Evolutionary conservation across 1,140 invertebrate species (phyloP), one percentile per base, ranked within the genome.

Genomic region (Atta colombica): DNA sequence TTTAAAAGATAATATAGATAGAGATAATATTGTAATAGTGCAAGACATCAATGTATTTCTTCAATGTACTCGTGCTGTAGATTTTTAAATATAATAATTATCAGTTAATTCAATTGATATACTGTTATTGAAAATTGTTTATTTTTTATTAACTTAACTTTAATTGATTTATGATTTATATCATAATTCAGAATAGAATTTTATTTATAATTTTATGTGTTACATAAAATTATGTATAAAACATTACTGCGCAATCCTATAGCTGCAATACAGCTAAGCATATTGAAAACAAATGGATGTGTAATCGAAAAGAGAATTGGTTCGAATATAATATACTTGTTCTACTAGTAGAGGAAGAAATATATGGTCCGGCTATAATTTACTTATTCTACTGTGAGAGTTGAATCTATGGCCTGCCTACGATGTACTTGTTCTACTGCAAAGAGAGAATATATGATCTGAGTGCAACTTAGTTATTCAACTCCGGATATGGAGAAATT

Each of bases 341-440:
- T 82, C 68, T 68, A 60, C 35, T 60, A 18, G 68, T 28, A 49
- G 51, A 69, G 35, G 69, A 72, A 72, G 69, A 72, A 60, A 61
- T 82, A 72, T 72, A 71, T 58, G 66, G 66, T 74, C 80, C 35
- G 80, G 35, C 68, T 74, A 74, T 82, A 82, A 82, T 82, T 82
- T 82, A 82, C 80, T 82, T 82, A 82, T 58, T 82, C 80, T 49
- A 74, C 68, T 72, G 53, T 60, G 68, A 45, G 68, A 82, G 78
- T 82, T 61, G 66, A 72, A 82, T 72, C 68, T 53, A 74, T 18
- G 35, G 80, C 61, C 25, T 39, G 53, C 58, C 21, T 8, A 55
- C 68, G 68, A 82, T 60, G 68, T 82, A 74, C 80, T 82, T 82
- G 78, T 82, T 72, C 80, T 35, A 82, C 53, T 82, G 68, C 68